Conservation (phyloP, 23 tunicate genomes). For the Trididemnum nubilum region DNA sequence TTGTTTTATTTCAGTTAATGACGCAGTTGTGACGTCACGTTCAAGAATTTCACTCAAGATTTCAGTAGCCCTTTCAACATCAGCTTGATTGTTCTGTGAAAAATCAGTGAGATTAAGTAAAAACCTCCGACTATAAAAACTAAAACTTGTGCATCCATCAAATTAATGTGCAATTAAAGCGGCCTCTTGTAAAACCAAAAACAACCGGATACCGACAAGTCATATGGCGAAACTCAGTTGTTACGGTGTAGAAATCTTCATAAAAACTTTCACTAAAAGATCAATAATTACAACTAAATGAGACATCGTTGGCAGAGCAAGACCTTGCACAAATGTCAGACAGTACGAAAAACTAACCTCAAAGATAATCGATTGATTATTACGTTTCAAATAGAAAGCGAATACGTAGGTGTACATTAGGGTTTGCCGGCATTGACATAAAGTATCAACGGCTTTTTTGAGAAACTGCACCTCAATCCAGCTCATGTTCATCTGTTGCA, state of each 20-base stretch:
- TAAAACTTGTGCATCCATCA: too few species aligned
- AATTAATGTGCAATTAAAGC: too few species aligned
- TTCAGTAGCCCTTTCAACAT: constrained; percentile 91
- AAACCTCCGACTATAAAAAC: not conserved
- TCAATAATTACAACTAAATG: too few species aligned
- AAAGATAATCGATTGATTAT: constrained; percentile 86
- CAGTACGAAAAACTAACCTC: constrained; percentile 73
- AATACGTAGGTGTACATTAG: constrained; percentile 99
- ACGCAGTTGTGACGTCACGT: constrained; percentile 89
- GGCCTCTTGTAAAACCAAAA: too few species aligned
- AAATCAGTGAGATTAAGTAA: too few species aligned
- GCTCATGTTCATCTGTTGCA: constrained; percentile 79
- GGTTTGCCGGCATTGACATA: constrained; percentile 89
- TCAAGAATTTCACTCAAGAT: constrained; percentile 84
- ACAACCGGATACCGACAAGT: too few species aligned
- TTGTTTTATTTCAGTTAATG: constrained; percentile 79
- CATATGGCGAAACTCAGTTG: too few species aligned
- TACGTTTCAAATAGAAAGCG: constrained; percentile 85
- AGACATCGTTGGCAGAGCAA: too few species aligned
- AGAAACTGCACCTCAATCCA: constrained; percentile 98
- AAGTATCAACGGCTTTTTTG: constrained; percentile 77
- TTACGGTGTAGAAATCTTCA: too few species aligned
- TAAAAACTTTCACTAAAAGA: too few species aligned
- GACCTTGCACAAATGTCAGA: too few species aligned
- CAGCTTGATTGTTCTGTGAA: constrained; percentile 86